phyloP scores from a whole-genome alignment of 1,140 invertebrate genomes.

The Drosophila obscura region DNA sequence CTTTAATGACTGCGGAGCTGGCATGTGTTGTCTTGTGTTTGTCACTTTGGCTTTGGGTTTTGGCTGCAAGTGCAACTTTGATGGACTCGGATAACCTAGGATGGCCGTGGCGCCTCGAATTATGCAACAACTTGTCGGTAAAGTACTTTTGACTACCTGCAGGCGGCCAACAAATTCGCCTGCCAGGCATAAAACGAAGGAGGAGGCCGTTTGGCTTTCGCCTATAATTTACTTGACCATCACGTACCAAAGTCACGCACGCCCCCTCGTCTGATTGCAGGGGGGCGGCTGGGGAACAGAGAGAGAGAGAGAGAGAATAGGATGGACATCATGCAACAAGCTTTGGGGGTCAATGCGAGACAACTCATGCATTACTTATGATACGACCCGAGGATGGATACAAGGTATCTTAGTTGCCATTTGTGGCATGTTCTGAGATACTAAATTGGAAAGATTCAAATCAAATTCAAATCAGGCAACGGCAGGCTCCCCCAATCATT shows the following conservation, averaged over 20 bases:
- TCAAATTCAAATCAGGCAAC: constrained; percentile 40
- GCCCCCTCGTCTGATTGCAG: constrained; percentile 16
- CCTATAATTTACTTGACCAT: constrained; percentile 76
- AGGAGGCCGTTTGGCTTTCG: constrained; percentile 52
- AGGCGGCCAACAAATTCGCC: constrained; percentile 22
- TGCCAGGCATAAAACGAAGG: constrained; percentile 24
- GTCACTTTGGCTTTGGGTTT: constrained; percentile 27
- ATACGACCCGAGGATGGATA: constrained; percentile 29
- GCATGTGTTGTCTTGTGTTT: constrained; percentile 50
- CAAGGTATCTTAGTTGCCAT: constrained; percentile 48
- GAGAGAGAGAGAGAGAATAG: neutral
- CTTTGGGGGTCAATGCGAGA: constrained; percentile 38
- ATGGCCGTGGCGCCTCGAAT: constrained; percentile 30
- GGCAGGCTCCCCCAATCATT: constrained; percentile 16
- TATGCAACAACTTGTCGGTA: constrained; percentile 54
- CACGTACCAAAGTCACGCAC: constrained; percentile 72
- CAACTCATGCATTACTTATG: constrained; percentile 79
- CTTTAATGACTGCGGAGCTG: constrained; percentile 74
- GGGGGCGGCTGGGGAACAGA: neutral
- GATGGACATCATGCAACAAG: constrained; percentile 48
- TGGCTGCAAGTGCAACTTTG: constrained; percentile 63
- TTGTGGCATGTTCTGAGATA: constrained; percentile 45
- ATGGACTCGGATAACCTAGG: constrained; percentile 60
- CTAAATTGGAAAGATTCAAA: constrained; percentile 46
- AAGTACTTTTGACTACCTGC: constrained; percentile 16